phyloP scores from a whole-genome alignment of 1,140 invertebrate genomes.

The Megathymus violae region DNA sequence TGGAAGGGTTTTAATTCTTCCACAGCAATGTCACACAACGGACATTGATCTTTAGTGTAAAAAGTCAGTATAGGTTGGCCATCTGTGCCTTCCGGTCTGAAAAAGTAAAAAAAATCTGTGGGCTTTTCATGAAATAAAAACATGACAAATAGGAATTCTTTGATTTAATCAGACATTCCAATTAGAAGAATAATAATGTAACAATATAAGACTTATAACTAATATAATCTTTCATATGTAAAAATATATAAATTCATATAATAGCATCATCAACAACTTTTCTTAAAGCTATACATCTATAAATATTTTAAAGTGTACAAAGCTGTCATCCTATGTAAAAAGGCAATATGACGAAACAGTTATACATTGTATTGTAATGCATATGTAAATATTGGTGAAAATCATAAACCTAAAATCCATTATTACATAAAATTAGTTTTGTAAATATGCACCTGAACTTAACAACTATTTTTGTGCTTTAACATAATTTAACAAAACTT shows the following conservation, averaged over 20 bases:
- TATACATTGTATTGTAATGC: too few species aligned
- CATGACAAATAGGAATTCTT: constrained; percentile 21
- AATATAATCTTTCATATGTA: constrained; percentile 17
- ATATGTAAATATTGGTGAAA: background rate
- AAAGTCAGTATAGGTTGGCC: constrained; percentile 86
- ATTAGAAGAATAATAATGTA: constrained; percentile 24
- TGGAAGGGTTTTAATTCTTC: constrained; percentile 86
- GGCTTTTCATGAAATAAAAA: constrained; percentile 20
- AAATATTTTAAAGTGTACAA: constrained; percentile 12
- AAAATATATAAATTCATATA: constrained; percentile 29
- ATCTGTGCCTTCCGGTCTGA: constrained; percentile 61
- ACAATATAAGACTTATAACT: constrained; percentile 20
- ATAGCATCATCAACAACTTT: constrained; percentile 17
- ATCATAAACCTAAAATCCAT: constrained; percentile 5
- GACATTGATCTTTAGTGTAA: constrained; percentile 92
- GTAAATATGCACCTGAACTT: too few species aligned
- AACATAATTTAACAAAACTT: constrained; percentile 80
- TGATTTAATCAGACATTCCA: constrained; percentile 38
- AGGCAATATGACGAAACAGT: too few species aligned
- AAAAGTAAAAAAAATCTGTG: constrained; percentile 45
- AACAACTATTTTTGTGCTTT: constrained; percentile 18
- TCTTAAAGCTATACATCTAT: constrained; percentile 33
- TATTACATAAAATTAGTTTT: too few species aligned
- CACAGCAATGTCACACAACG: constrained; percentile 92
- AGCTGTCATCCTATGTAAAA: constrained; percentile 32